phyloP scores from a whole-genome alignment of 2,888 invertebrate species.

The Mythimna impura region DNA sequence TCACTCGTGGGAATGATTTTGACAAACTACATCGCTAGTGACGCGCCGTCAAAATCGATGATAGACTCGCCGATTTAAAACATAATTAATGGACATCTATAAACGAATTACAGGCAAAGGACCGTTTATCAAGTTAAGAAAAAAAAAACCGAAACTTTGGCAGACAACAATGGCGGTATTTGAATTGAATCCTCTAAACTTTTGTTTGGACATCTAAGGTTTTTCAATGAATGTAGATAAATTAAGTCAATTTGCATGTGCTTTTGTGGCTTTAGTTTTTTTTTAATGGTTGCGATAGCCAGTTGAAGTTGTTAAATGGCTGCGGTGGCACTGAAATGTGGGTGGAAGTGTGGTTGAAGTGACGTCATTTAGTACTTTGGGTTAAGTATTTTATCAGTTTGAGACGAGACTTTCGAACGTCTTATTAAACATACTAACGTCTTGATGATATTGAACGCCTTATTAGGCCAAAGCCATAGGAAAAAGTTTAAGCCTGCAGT shows the following conservation, averaged over 20 bases:
- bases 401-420: not conserved
- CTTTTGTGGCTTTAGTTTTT: slow-evolving; percentile 60
- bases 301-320: slow-evolving; percentile 57
- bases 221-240: slow-evolving; percentile 72
- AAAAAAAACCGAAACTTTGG: slow-evolving; percentile 73
- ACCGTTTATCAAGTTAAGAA: slow-evolving; percentile 81
- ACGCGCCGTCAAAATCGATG: slow-evolving; percentile 82
- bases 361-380: slow-evolving; percentile 17
- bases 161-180: slow-evolving; percentile 88
- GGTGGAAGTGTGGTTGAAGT: slow-evolving; percentile 23
- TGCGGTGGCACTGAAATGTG: slow-evolving; percentile 47
- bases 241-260: slow-evolving; percentile 69
- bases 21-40: slow-evolving; percentile 82
- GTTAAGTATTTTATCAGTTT: not conserved
- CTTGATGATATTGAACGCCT: too few relatives aligned
- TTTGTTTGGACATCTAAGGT: slow-evolving; percentile 78
- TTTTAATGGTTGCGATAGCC: slow-evolving; percentile 50
- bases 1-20: slow-evolving; percentile 73
- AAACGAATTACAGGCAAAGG: slow-evolving; percentile 71
- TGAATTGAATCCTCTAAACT: slow-evolving; percentile 85
- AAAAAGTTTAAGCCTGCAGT: too few relatives aligned
- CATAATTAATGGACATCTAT: slow-evolving; percentile 81
- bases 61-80: slow-evolving; percentile 81
- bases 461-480: too few relatives aligned
- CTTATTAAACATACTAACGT: too few relatives aligned